These are phyloP conservation scores for Potorous gilbertii DNA, from an alignment of 2,797 vertebrate species.

Conservation along the genomic window DNA sequence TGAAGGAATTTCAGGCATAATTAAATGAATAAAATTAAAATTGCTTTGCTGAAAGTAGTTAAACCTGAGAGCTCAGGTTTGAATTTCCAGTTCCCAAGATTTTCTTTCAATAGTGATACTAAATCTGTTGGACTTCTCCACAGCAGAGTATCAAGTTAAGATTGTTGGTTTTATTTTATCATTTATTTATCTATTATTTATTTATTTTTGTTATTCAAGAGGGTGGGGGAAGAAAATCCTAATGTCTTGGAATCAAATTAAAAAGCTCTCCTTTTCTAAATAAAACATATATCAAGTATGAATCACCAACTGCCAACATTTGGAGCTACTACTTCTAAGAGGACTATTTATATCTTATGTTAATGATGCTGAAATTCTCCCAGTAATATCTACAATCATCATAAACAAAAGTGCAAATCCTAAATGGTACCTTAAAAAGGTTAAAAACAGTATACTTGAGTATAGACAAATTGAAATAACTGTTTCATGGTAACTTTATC, in stretches of 20 bases:
- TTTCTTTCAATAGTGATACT: not conserved
- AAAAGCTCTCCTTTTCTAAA: not conserved
- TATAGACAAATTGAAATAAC: not conserved
- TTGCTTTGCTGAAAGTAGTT: slow-evolving; percentile 5
- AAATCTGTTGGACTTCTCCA: not conserved
- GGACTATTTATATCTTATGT: not conserved
- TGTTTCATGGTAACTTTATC: accelerated
- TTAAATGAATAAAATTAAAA: not conserved
- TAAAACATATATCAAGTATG: not conserved
- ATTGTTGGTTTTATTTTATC: not conserved
- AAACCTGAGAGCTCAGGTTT: not conserved
- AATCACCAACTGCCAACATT: not conserved
- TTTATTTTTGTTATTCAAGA: too few relatives aligned
- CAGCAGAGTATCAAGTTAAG: not conserved
- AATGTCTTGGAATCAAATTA: not conserved
- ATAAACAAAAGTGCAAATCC: slow-evolving; percentile 3
- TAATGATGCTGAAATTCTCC: not conserved
- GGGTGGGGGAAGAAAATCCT: not conserved
- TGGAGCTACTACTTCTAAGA: not conserved
- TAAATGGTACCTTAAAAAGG: not conserved
- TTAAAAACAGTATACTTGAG: not conserved
- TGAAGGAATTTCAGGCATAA: not conserved
- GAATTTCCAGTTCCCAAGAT: not conserved
- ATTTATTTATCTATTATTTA: not conserved
- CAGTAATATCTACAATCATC: not conserved